Percentiles rank a stretch among this genome's conserved stretches.
Conservation (phyloP, 2,797 vertebrate species). For the Centroberyx gerrardi region DNA sequence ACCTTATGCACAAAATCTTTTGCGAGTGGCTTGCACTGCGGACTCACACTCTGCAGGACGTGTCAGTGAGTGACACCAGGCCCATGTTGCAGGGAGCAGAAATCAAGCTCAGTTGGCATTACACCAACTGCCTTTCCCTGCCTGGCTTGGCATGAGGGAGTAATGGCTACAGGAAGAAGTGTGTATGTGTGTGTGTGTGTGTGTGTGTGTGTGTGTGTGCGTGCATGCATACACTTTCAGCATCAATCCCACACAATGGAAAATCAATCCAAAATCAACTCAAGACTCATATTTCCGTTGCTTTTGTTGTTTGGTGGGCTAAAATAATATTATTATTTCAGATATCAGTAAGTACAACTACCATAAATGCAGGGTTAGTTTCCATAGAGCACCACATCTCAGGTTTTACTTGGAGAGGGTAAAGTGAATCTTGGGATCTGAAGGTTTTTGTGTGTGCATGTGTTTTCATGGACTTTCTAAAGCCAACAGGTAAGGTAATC, state of each 20-base stretch:
- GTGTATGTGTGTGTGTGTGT: background rate
- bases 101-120: slow-evolving; percentile 34
- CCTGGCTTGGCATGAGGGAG: slow-evolving; percentile 26
- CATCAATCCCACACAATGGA: background rate
- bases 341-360: slow-evolving; percentile 56
- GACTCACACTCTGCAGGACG: slow-evolving; percentile 33
- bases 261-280: slow-evolving; percentile 1
- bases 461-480: slow-evolving; percentile 51
- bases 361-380: slow-evolving; percentile 58
- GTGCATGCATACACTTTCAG: background rate
- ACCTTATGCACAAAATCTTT: slow-evolving; percentile 11
- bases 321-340: slow-evolving; percentile 56
- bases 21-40: slow-evolving; percentile 25
- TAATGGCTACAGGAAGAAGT: slow-evolving; percentile 15
- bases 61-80: slow-evolving; percentile 38
- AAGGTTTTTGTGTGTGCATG: slow-evolving; percentile 55
- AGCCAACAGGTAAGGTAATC: slow-evolving; percentile 58
- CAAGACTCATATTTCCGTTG: background rate
- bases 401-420: slow-evolving; percentile 69
- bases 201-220: slow-evolving; percentile 8
- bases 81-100: slow-evolving; percentile 24
- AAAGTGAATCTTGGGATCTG: slow-evolving; percentile 59
- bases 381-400: slow-evolving; percentile 61
- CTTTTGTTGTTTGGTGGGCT: slow-evolving; percentile 40
- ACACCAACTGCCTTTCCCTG: background rate